Base-by-base conservation (phyloP, 92 coral and sea anemone species). In the Hydrozoanthus gracilis region DNA sequence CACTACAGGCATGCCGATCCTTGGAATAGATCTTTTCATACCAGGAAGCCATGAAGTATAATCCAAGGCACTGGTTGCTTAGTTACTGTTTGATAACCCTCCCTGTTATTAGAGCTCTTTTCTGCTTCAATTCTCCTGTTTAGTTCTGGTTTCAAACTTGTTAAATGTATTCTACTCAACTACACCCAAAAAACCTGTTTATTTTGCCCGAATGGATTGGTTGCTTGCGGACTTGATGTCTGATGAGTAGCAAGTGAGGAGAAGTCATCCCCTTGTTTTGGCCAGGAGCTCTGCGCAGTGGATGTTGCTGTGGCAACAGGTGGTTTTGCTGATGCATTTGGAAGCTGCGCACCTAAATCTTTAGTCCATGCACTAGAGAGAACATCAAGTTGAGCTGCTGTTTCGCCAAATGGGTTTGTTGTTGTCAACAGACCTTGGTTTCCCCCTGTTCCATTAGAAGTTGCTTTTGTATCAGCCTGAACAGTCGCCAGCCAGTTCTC, bases 281-380 rank as follows among this genome's bases (percentile, higher is more conserved):
- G 86, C 80, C 86, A 9, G 14, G 82, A 77, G 15, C 44, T 47
- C 48, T 80, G 74, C 54, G 51, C 7, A 44, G 35, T 13, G 56
- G 85, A 65, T 65, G 73, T 74, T 67, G 74, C 35, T 10, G 74
- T n/a, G 11, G 13, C 61, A 66, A 20, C 60, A 51, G 85, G 18
- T 45, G 56, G 83, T 62, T 65, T 66, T 18, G 48, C 74, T 10
- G 85, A 48, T 46, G 85, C 20, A 4, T 14, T 80, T 45, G 95
- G 92, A 39, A 94, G 69, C 55, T 90, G 82, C 16, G 56, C 73
- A 70, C 91, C 86, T 83, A 95, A 44, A 91, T 95, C 98, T 71
- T 73, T 87, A 48, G 98, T 92, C 98, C 98, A 95, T 71, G 95
- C 92, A 82, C 90, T 92, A 78, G 98, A 92, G n/a, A 95, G 92